Base-by-base conservation (phyloP, 2,797 vertebrate species). In the Martes flavigula region DNA sequence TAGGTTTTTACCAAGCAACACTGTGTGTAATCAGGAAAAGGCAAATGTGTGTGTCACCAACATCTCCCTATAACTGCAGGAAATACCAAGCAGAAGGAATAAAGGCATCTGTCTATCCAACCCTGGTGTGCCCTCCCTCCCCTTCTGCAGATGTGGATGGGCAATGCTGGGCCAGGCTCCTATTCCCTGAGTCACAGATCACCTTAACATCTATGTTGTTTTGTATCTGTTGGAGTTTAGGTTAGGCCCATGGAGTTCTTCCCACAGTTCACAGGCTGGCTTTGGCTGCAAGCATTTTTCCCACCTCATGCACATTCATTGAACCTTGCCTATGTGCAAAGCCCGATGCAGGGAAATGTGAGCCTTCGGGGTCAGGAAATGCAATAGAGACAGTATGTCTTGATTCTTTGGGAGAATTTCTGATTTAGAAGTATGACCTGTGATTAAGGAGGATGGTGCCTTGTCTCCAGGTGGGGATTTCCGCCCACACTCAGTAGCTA, bases 1-100 rank as follows among this genome's bases (percentile, higher is more conserved):
- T 89, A 78, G 90, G 90, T 90, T 88, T 94, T 96, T 79, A 97
- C 87, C 96, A 97, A 98, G 77, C 46, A 96, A 98, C 62, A 68
- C 68, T 43, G 48, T 91, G 92, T 94, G 73, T 96, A 98, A 98
- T 96, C 95, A 97, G 96, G 96, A 95, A 96, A 98, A 98, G 97
- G 82, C 66, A 97, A 98, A 97, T 79, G 32, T 38, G 97, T 72
- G 23, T 91, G 46, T 98, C 97, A 98, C 97, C 97, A 98, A n/a
- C 96, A 91, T 92, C 90, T 73, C 89, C 97, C 95, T 89, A 18
- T 68, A 92, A 73, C 89, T 14, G 1, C 20, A 48, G 97, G 78
- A 83, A 96, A 94, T 51, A 87, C 97, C 64, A 58, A 85, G 96
- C 72, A 96, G 92, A 90, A 73, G 56, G 97, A 98, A 97, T 85